Percentiles rank a stretch among this genome's conserved stretches.
phyloP scores from a whole-genome alignment of 2,113 vertebrate species.

The Butastur rufipennis region DNA sequence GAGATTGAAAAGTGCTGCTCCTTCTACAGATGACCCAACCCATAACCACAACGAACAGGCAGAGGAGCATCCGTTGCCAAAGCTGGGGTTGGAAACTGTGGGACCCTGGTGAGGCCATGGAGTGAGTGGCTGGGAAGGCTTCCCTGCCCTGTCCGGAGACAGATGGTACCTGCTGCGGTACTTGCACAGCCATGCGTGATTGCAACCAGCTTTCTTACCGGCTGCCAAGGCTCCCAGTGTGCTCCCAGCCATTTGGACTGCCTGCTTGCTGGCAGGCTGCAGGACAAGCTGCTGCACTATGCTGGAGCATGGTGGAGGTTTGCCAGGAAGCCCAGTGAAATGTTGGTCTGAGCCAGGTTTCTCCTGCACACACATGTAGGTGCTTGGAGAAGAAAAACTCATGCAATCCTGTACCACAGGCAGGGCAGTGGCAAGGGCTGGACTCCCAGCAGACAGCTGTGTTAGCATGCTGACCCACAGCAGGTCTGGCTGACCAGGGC shows the following conservation, averaged over 20 bases:
- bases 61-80: neutral
- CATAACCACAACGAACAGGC: neutral
- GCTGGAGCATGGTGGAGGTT: accelerated
- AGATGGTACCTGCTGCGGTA: neutral
- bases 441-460: no score
- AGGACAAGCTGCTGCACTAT: neutral
- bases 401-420: neutral
- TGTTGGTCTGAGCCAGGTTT: neutral
- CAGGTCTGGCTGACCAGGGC: neutral
- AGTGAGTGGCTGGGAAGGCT: neutral
- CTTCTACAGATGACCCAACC: neutral
- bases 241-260: neutral
- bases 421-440: neutral
- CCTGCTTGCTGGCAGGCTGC: neutral
- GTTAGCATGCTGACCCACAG: neutral
- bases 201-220: accelerated
- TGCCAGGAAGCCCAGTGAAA: neutral
- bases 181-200: accelerated
- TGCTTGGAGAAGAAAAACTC: neutral
- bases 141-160: accelerated
- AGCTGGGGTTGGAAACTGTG: neutral
- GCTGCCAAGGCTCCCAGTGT: accelerated
- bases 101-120: accelerated
- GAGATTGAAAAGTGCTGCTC: neutral
- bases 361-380: neutral